Percentiles rank a stretch among this genome's conserved stretches.
These are phyloP conservation scores for Cremastinae sp. DNA, from an alignment of 2,888 invertebrate genomes.

Conservation along the genomic window DNA sequence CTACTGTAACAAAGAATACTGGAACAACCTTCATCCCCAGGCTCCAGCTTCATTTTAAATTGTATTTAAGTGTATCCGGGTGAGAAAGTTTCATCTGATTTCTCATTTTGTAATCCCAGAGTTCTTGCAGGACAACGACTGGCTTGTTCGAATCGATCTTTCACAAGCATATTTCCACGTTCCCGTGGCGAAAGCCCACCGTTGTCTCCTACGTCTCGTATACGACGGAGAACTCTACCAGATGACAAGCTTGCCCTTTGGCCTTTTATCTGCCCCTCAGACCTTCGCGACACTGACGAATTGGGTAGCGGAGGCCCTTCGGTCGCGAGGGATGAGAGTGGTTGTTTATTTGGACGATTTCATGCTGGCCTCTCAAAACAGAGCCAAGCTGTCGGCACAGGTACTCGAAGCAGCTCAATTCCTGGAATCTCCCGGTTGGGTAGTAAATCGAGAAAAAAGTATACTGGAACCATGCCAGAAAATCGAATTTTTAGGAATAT, in stretches of 20 bases:
- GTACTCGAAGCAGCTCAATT: conserved; percentile 32
- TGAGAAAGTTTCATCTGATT: conserved; percentile 64
- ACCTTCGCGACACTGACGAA: conserved; percentile 65
- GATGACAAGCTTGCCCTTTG: conserved; percentile 67
- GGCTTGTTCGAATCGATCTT: conserved; percentile 62
- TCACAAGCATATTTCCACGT: conserved; percentile 59
- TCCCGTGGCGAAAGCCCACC: conserved; percentile 59
- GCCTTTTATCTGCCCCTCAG: conserved; percentile 64
- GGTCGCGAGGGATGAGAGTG: conserved; percentile 52
- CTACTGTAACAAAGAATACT: conserved; percentile 39
- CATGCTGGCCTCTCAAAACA: conserved; percentile 59
- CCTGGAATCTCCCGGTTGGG: conserved; percentile 51
- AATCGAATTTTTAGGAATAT: conserved; percentile 53
- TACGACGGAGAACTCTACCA: conserved; percentile 63
- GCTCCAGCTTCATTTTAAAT: too few species aligned
- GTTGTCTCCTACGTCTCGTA: conserved; percentile 60
- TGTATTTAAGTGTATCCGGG: too few species aligned
- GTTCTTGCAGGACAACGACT: conserved; percentile 61
- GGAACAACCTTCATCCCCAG: conserved; percentile 78
- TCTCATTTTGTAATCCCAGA: conserved; percentile 46
- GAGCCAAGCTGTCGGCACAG: conserved; percentile 38
- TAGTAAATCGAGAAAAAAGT: conserved; percentile 54
- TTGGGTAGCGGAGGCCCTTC: conserved; percentile 64
- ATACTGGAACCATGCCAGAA: conserved; percentile 52
- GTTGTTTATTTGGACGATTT: conserved; percentile 61